Conservation (phyloP, 2,888 invertebrate species). For the Pterostichus niger region DNA sequence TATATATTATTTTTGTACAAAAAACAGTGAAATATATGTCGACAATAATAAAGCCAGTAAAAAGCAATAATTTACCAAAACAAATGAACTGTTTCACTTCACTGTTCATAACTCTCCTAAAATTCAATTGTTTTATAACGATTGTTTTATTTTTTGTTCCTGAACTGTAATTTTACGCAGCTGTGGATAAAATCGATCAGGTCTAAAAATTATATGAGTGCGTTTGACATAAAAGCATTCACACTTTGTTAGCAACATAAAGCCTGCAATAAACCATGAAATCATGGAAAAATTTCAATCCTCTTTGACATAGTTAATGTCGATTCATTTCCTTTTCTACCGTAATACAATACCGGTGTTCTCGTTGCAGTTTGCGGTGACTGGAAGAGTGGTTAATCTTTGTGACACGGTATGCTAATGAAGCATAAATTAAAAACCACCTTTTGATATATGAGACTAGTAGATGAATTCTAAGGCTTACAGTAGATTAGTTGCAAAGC, state of each 20-base stretch:
- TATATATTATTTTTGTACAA: background rate
- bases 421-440: conserved; percentile 19
- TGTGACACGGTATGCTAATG: conserved; percentile 9
- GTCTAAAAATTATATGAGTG: conserved; percentile 38
- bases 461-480: background rate
- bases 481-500: background rate
- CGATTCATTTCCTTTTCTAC: conserved; percentile 9
- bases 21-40: conserved; percentile 28
- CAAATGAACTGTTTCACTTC: conserved; percentile 51
- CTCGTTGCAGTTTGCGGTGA: conserved; percentile 7
- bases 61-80: conserved; percentile 49
- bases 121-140: conserved; percentile 47
- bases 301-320: conserved; percentile 1
- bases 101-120: conserved; percentile 47
- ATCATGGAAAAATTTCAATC: conserved; percentile 20
- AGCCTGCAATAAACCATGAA: conserved; percentile 29
- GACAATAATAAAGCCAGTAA: conserved; percentile 47
- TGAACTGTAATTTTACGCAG: conserved; percentile 34
- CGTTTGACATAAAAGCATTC: conserved; percentile 47
- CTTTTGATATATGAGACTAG: conserved; percentile 9
- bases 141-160: conserved; percentile 26
- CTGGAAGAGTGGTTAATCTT: conserved; percentile 18
- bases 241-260: conserved; percentile 27
- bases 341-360: background rate
- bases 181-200: conserved; percentile 24